Base-by-base conservation (phyloP, 2,888 invertebrate genomes). In the Atethmia centrago region DNA sequence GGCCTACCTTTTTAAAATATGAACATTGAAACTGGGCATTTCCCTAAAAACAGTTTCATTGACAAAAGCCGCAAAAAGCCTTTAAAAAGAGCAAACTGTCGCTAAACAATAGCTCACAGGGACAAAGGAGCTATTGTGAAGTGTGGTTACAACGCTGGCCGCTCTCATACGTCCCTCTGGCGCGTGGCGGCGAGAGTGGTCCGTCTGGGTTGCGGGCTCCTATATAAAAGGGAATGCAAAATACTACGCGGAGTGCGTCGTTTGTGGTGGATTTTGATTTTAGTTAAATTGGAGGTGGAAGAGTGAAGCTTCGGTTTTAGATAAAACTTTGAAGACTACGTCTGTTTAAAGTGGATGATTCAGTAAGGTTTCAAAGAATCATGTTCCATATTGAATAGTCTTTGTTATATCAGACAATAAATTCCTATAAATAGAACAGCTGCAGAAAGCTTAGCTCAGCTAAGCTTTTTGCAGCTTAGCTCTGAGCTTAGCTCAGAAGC, bases 101-200 rank as follows among this genome's bases (percentile, higher is more conserved):
- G 51, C 53, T 59, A 79, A 84, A 87, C 87, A 86, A 87, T 87
- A 78, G 87, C 74, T 76, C 59, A n/a, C 56, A 36, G 67, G 77
- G 69, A 85, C 86, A 86, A 86, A 71, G 71, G 63, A 55, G 40
- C 49, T 47, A 85, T 86, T 86, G 87, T 85, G 76, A 77, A 14
- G 40, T 55, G 84, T 58, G 81, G 84, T 68, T 45, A 63, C 71
- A 72, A 67, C 56, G 76, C 71, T 56, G 75, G 59, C 62, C 76
- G 83, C 84, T 78, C 71, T 64, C 78, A 80, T 79, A 42, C 66
- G 51, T 61, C 64, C 51, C 74, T 56, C 56, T 58, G 61, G 66
- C 36, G 36, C 36, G 36, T 36, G 36, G 36, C 16, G 53, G 71
- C 53, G 68, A 67, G 71, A 79, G 73, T 80, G 25, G 63, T 72